Base-by-base conservation (phyloP, 2,113 vertebrate genomes). In the Odontophorus gujanensis region DNA sequence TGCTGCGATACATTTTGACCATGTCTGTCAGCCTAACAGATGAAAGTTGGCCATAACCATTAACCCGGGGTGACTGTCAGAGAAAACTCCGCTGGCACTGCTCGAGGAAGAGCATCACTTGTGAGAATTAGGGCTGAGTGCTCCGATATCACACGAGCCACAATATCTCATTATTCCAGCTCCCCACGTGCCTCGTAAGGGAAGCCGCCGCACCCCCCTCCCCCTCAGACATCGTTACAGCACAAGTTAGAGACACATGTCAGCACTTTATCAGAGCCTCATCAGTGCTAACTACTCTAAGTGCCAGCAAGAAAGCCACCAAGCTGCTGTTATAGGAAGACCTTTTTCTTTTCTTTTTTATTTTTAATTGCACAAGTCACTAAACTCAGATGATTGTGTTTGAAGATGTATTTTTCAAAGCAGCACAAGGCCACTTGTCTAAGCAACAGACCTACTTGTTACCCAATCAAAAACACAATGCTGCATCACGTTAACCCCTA, bases 141-240 rank as follows among this genome's bases (percentile, higher is more conserved):
- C 25, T 50, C 6, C 11, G 34, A 8, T 47, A 78, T 22, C 5
- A 3, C 7, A 42, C 12, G 63, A 61, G 40, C 61, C 68, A 63
- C 45, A 66, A 15, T 9, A 89, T 36, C 58, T 65, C 3, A 4
- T 19, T 66, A 71, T 38, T 47, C 25, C 3, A 88, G 82, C 82
- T 85, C 73, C 59, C 43, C 32, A 42, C 0, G 1, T 22, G 72
- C 28, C 61, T 63, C 7, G 1, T 43, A 38, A 32, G 0, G 0
- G 79, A 85, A 73, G 38, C 0, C 47, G 25, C 34, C 59, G 32
- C n/a, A 26, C 13, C 43, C 32, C 45, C 16, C 11, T 32, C 24
- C 9, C 51, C 30, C 40, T 17, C 36, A 32, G 38, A 32, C 0
- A 10, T 50, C 34, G 16, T 34, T 7, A 22, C 11, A 62, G n/a